Evolutionary conservation across 2,888 invertebrate genomes (phyloP).

Genomic region (Chirona hameri): DNA sequence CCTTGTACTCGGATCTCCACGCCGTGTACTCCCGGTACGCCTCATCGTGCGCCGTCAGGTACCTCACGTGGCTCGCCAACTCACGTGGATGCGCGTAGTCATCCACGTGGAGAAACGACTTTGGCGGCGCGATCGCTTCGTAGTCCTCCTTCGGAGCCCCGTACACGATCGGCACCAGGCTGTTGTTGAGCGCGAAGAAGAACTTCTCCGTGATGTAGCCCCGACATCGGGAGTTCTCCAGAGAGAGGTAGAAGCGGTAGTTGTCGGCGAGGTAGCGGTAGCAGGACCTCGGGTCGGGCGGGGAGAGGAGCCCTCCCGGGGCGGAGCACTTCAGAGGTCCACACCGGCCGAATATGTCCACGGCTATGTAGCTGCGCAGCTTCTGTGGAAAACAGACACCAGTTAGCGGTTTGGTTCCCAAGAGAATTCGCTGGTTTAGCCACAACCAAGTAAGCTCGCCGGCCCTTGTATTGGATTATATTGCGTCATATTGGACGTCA

Average conservation of each 20-base stretch:
- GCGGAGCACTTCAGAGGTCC: neutral
- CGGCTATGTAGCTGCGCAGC: neutral
- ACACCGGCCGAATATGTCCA: slow-evolving; percentile 5
- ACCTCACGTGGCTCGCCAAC: slow-evolving; percentile 29
- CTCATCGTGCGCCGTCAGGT: neutral
- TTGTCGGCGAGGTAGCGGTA: neutral
- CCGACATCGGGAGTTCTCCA: slow-evolving; percentile 24
- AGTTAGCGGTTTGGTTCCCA: no score
- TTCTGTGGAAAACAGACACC: neutral
- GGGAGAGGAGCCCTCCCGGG: neutral
- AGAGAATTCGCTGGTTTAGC: no score
- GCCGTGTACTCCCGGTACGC: no score
- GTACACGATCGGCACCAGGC: slow-evolving; percentile 31
- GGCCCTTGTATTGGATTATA: no score
- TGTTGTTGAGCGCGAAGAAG: slow-evolving; percentile 23
- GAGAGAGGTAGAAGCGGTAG: slow-evolving; percentile 23
- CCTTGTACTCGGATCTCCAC: neutral
- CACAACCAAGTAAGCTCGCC: no score
- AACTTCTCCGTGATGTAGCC: slow-evolving; percentile 29
- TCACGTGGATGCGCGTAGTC: slow-evolving; percentile 30
- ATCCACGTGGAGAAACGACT: slow-evolving; percentile 33
- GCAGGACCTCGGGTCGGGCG: neutral
- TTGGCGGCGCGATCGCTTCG: slow-evolving; percentile 25
- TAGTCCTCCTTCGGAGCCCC: slow-evolving; percentile 28
- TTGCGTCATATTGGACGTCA: no score